A percentile compares a stretch with the other conserved stretches of the same genome.
Conservation (phyloP, 1,140 invertebrate genomes). For the Harpegnathos saltator region DNA sequence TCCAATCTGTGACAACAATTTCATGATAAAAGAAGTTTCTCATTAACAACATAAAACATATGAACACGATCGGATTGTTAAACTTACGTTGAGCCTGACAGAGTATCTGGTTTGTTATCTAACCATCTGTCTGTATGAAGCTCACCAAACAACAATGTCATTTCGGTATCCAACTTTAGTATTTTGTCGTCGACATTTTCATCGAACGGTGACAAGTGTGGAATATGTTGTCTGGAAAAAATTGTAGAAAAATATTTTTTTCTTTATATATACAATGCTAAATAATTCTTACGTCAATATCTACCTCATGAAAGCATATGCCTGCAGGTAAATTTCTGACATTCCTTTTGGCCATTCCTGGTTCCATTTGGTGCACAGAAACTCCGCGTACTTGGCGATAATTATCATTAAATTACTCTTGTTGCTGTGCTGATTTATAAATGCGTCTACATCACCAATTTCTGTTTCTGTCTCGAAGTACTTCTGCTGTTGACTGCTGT, state of each 20-base stretch:
- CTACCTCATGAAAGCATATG: conserved; percentile 86
- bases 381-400: conserved; percentile 87
- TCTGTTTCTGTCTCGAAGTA: conserved; percentile 90
- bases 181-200: conserved; percentile 85
- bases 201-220: conserved; percentile 85
- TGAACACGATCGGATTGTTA: conserved; percentile 1
- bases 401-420: conserved; percentile 88
- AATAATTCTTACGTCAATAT: conserved; percentile 14
- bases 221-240: conserved; percentile 77
- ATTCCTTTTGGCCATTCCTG: conserved; percentile 88
- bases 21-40: background rate
- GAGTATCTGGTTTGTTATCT: conserved; percentile 84
- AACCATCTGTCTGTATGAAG: conserved; percentile 87
- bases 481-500: conserved; percentile 71
- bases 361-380: conserved; percentile 88
- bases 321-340: conserved; percentile 87
- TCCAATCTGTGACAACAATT: conserved; percentile 67
- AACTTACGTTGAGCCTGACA: conserved; percentile 77
- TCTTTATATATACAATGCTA: background rate
- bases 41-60: background rate
- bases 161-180: conserved; percentile 86
- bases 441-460: conserved; percentile 88
- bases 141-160: conserved; percentile 89
- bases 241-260: conserved; percentile 4
- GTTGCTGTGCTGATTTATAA: conserved; percentile 87